Percentiles rank a stretch among this genome's conserved stretches.
phyloP scores from a whole-genome alignment of 92 coral and sea anemone genomes.

The Virgularia gustaviana region DNA sequence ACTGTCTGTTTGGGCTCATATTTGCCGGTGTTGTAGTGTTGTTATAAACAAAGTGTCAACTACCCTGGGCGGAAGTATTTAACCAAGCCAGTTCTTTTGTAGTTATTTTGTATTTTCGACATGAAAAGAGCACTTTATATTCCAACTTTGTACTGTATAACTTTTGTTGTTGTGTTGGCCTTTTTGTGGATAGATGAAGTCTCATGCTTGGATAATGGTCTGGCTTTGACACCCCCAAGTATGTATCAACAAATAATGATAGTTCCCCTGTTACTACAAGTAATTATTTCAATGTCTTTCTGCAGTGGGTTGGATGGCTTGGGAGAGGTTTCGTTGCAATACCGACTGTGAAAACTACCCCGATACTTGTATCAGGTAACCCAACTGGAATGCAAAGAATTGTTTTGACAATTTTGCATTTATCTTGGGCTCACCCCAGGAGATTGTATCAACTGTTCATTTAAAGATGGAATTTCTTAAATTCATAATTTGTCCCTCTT shows the following conservation, averaged over 20 bases:
- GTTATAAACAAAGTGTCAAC: too few species aligned
- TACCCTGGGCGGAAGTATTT: too few species aligned
- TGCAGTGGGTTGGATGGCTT: conserved; percentile 99
- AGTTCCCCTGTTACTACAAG: neutral
- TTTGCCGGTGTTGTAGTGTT: too few species aligned
- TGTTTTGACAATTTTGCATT: too few species aligned
- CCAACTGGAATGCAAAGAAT: too few species aligned
- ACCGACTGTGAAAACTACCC: conserved; percentile 80
- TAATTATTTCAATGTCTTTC: neutral
- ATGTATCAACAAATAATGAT: conserved; percentile 19
- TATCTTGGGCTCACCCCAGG: neutral
- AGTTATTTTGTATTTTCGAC: too few species aligned
- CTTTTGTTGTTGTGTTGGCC: conserved; percentile 5
- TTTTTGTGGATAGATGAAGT: conserved; percentile 7
- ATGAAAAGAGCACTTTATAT: too few species aligned
- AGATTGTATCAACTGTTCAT: neutral
- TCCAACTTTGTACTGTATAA: conserved; percentile 6
- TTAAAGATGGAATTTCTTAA: too few species aligned
- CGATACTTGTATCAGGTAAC: conserved; percentile 79
- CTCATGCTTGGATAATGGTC: conserved; percentile 69
- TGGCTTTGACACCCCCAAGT: conserved; percentile 83
- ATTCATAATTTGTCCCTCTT: too few species aligned
- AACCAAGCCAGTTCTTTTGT: too few species aligned
- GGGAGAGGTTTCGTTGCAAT: conserved; percentile 99
- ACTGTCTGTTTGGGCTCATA: too few species aligned